phyloP scores from a whole-genome alignment of 1,140 invertebrate genomes.

The Berghia stephanieae region DNA sequence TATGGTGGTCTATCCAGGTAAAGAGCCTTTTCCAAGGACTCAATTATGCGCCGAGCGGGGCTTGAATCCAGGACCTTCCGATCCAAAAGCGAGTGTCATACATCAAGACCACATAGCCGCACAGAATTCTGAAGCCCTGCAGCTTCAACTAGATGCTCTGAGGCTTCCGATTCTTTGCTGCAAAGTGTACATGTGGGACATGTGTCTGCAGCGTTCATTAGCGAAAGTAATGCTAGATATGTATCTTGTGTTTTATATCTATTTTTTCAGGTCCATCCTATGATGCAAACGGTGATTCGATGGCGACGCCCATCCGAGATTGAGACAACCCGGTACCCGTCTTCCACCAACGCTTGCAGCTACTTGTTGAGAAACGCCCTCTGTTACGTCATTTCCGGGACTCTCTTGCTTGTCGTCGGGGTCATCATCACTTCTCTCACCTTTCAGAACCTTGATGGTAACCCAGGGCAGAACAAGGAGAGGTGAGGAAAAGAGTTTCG shows the following conservation, averaged over 20 bases:
- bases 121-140: too few species aligned
- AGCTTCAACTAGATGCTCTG: too few species aligned
- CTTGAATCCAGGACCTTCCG: too few species aligned
- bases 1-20: too few species aligned
- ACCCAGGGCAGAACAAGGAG: slow-evolving; percentile 42
- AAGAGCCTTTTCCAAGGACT: too few species aligned
- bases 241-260: slow-evolving; percentile 11
- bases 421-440: slow-evolving; percentile 59
- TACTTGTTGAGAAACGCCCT: slow-evolving; percentile 52
- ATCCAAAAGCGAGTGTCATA: too few species aligned
- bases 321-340: slow-evolving; percentile 41
- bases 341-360: slow-evolving; percentile 46
- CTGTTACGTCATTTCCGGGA: slow-evolving; percentile 56
- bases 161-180: too few species aligned
- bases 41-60: too few species aligned
- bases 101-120: too few species aligned
- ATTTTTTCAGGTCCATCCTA: slow-evolving; percentile 31
- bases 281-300: slow-evolving; percentile 51
- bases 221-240: too few species aligned
- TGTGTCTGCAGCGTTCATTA: too few species aligned
- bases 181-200: too few species aligned
- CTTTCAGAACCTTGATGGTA: slow-evolving; percentile 53
- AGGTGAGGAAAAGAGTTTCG: slow-evolving; percentile 12
- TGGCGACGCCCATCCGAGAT: slow-evolving; percentile 45
- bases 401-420: slow-evolving; percentile 52